Evolutionary conservation across 1,140 invertebrate species (phyloP).

Genomic region (Aphis craccivora): DNA sequence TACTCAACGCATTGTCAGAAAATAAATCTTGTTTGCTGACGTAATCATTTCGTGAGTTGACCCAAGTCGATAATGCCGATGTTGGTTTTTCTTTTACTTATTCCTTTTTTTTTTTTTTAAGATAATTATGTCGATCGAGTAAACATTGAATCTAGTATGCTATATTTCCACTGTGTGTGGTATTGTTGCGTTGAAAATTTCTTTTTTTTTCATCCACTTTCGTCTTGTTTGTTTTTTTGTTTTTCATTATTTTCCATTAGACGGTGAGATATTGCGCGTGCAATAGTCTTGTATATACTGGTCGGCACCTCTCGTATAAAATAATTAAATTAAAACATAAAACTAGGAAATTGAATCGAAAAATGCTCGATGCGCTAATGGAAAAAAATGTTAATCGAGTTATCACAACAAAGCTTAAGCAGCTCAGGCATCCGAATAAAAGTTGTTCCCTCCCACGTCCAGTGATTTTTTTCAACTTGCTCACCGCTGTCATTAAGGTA

Average conservation of each 20-base stretch:
- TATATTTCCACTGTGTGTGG: background rate
- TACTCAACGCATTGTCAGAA: background rate
- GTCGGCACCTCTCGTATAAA: background rate
- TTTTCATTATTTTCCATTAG: conserved; percentile 13
- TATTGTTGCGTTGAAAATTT: background rate
- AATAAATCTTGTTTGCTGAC: conserved; percentile 5
- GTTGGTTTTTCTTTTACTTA: background rate
- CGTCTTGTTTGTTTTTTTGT: background rate
- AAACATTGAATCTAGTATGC: background rate
- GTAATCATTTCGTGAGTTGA: background rate
- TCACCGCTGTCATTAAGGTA: background rate
- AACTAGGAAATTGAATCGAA: conserved; percentile 29
- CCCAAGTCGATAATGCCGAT: background rate
- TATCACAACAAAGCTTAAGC: conserved; percentile 28
- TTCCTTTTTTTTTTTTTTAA: background rate
- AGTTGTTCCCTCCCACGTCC: background rate
- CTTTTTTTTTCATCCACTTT: background rate
- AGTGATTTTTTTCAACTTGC: background rate
- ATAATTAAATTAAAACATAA: conserved; percentile 33
- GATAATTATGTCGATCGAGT: conserved; percentile 21
- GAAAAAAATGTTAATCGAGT: conserved; percentile 42
- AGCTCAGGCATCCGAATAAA: background rate
- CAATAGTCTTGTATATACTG: background rate
- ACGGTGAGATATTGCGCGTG: background rate
- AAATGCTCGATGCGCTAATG: conserved; percentile 35